Conservation (phyloP, 2,113 vertebrate species). For the Dromaius novaehollandiae region DNA sequence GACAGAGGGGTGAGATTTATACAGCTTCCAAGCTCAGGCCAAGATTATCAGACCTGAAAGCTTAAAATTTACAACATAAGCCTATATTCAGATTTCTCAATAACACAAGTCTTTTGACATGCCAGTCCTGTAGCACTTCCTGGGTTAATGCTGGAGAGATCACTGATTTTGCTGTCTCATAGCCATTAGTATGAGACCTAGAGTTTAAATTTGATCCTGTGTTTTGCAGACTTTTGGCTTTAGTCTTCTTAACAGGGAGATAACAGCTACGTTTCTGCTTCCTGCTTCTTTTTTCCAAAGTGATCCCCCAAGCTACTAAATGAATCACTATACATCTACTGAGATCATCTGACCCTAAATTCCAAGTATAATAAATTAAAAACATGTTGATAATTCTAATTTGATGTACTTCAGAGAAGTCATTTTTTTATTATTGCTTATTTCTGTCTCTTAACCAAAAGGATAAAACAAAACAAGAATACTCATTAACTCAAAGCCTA, state of each 20-base stretch:
- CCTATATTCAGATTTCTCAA: not conserved
- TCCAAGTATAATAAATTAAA: not conserved
- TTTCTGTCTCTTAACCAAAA: not conserved
- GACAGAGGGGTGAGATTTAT: not conserved
- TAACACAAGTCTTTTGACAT: not conserved
- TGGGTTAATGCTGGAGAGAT: not conserved
- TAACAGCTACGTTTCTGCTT: not conserved
- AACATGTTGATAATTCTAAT: not conserved
- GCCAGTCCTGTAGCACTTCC: not conserved
- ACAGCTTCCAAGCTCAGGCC: not conserved
- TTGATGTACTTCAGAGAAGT: not conserved
- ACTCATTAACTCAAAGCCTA: not conserved
- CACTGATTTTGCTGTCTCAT: not conserved
- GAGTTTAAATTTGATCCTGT: not conserved
- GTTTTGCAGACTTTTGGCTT: not conserved
- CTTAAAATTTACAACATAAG: not conserved
- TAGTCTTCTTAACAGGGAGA: not conserved
- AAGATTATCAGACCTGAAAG: no score
- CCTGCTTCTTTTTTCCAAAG: not conserved
- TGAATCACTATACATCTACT: not conserved
- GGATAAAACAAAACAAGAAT: not conserved
- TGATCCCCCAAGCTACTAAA: not conserved
- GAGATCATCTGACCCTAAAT: not conserved
- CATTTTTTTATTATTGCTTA: not conserved
- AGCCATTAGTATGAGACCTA: not conserved